Evolutionary conservation across 2,797 vertebrate genomes (phyloP), one percentile per base, ranked within the genome.

Genomic region (Platyrinchus mystaceus): DNA sequence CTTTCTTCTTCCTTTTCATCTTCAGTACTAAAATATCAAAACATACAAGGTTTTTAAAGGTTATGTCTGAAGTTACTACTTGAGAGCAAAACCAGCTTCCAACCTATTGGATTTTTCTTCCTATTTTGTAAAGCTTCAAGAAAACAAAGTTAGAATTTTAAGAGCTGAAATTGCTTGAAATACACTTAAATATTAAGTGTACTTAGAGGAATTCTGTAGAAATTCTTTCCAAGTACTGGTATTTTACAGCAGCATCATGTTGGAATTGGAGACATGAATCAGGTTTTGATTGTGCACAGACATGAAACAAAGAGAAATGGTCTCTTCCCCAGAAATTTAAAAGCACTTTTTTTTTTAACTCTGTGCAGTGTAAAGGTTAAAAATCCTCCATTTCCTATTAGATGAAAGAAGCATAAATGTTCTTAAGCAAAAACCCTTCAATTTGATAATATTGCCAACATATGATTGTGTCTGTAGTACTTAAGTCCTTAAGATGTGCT

Each of bases 1-100:
- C 99, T 99, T 67, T 99, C 99, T 87, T 99, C 99, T 84, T 99
- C 98, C 41, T 99, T 99, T 95, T 99, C 99, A 94, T 99, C 99
- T 89, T 99, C 99, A 15, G 99, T 98, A 77, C 99, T 99, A 92
- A 59, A 96, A 77, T 15, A 96, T 80, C 59, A 92, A 94, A 86
- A 93, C 23, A 67, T 4, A 69, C 8, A 44, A 4, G n/a, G 79
- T 89, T 79, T 86, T 60, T 21, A 68, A 62, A 81, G 39, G n/a
- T 82, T 75, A 63, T n/a, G 14, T 41, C 46, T 56, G 37, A 78
- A 69, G 50, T 66, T 58, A 78, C 18, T 21, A 85, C 67, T 44
- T 70, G 52, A 90, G 92, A 85, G 23, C 58, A 93, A 63, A 77
- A 43, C 22, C 5, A 78, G 53, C 36, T 88, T 39, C 55, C 12